phyloP scores from a whole-genome alignment of 2,113 vertebrate genomes.

The Callorhinus ursinus region DNA sequence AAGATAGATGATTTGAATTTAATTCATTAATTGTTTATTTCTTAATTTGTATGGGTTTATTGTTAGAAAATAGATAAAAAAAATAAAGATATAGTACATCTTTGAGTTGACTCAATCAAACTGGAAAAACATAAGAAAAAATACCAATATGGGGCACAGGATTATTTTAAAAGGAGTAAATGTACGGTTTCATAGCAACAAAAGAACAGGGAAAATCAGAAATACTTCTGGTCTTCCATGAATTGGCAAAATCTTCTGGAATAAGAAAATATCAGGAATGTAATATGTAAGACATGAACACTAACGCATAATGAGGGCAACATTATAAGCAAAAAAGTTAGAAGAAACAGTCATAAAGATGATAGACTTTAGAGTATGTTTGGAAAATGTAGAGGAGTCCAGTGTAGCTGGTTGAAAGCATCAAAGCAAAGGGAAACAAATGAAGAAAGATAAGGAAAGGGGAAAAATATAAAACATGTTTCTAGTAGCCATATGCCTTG shows the following conservation, averaged over 20 bases:
- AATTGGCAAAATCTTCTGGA: neutral
- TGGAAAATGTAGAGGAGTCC: neutral
- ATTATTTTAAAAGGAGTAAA: no score
- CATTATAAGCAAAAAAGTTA: neutral
- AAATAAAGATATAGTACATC: neutral
- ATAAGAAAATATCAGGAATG: neutral
- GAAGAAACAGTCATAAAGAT: fast-evolving
- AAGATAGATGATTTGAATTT: neutral
- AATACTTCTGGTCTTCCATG: fast-evolving
- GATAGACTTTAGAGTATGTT: neutral
- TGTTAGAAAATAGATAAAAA: neutral
- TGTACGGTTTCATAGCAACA: neutral
- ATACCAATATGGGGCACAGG: fast-evolving
- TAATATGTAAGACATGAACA: no score
- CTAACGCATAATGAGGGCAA: fast-evolving
- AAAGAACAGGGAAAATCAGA: neutral
- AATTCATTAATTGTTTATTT: neutral
- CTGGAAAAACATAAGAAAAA: neutral
- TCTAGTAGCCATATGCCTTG: fast-evolving
- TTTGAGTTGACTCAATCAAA: neutral
- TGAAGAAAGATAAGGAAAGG: neutral
- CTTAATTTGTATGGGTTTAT: neutral
- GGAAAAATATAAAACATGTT: no score
- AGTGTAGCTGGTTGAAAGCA: neutral
- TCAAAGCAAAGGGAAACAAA: neutral